Conservation (phyloP, 1,140 invertebrate genomes). For the Schlechtendalia chinensis region DNA sequence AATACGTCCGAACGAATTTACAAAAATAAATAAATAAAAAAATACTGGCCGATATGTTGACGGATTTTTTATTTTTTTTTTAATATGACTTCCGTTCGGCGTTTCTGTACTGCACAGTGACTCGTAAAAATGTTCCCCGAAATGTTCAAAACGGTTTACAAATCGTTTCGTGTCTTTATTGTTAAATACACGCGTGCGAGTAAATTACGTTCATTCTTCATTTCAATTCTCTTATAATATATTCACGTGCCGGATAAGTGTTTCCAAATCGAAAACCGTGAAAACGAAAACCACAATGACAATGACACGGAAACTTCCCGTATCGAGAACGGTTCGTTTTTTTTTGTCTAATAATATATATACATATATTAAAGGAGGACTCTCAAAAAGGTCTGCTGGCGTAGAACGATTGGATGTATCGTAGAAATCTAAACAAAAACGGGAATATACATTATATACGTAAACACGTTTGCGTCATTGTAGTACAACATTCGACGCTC, state of each 20-base stretch:
- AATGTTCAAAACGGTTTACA: neutral
- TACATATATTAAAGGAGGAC: no score
- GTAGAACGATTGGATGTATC: neutral
- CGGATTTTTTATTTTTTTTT: no score
- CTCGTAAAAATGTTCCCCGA: no score
- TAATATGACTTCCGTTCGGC: no score
- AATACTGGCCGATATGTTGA: no score
- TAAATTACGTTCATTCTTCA: neutral
- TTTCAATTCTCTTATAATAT: neutral
- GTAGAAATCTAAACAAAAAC: neutral
- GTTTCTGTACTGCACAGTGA: no score
- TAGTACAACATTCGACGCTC: neutral
- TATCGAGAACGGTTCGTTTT: neutral
- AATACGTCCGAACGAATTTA: no score
- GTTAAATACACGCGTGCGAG: neutral
- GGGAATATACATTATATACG: neutral
- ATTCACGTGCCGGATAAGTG: neutral
- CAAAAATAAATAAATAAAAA: no score
- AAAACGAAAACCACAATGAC: neutral
- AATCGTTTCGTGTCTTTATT: no score
- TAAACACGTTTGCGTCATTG: no score
- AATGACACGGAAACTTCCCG: neutral
- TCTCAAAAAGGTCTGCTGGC: neutral
- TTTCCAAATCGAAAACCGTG: conserved; percentile 28
- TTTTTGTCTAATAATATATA: neutral